Evolutionary conservation across 1,140 invertebrate genomes (phyloP).

Genomic region (Orussus abietinus): DNA sequence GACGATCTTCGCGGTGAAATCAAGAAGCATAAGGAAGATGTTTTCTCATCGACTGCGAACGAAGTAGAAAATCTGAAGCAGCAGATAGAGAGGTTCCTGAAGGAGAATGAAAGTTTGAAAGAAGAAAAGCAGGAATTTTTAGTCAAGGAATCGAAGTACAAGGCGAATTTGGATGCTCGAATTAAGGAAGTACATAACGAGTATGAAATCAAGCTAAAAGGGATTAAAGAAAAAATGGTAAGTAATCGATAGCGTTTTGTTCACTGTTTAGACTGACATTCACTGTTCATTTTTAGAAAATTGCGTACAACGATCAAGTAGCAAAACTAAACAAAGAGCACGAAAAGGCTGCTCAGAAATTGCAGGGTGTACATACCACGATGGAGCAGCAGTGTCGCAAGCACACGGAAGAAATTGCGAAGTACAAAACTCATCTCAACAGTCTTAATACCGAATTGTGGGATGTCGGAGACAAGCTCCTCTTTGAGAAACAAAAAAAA

Average conservation of each 20-base stretch:
- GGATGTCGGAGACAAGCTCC: constrained; percentile 58
- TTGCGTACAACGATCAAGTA: constrained; percentile 43
- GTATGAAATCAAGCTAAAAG: constrained; percentile 45
- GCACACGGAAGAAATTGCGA: constrained; percentile 53
- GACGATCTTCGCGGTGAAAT: constrained; percentile 35
- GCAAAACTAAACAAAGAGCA: constrained; percentile 55
- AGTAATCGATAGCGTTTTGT: no score
- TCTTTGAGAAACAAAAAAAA: constrained; percentile 57
- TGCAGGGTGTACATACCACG: constrained; percentile 42
- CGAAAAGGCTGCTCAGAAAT: constrained; percentile 46
- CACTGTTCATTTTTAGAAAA: constrained; percentile 32
- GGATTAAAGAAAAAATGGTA: constrained; percentile 49
- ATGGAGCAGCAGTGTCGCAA: constrained; percentile 52
- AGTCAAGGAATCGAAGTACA: constrained; percentile 16
- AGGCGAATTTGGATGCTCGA: constrained; percentile 26
- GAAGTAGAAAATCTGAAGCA: constrained; percentile 21
- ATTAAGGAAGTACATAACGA: constrained; percentile 39
- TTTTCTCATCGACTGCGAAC: constrained; percentile 5
- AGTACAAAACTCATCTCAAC: constrained; percentile 58
- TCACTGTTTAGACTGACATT: constrained; percentile 1
- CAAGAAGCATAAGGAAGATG: constrained; percentile 23
- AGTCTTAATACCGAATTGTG: constrained; percentile 56
- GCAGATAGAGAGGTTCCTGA: constrained; percentile 18
- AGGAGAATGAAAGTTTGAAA: constrained; percentile 17
- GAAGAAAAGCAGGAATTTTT: constrained; percentile 15